Evolutionary conservation across 2,113 vertebrate genomes (phyloP).

Genomic region (Passer montanus): DNA sequence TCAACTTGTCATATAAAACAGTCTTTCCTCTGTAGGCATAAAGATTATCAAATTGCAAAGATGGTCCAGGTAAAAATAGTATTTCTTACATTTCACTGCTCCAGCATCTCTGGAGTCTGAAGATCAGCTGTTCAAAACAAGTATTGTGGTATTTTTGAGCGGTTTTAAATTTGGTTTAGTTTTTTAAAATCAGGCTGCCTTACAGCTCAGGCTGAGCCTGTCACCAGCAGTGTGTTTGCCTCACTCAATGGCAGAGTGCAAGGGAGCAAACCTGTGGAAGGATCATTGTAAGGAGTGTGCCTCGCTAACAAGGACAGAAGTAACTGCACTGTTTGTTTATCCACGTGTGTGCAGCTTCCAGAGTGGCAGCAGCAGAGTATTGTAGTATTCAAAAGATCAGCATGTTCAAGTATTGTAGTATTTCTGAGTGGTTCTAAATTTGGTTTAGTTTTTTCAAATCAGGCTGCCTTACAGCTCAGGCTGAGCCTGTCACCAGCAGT

Average conservation of each 20-base stretch:
- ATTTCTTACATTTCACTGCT: not conserved
- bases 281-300: fast-evolving
- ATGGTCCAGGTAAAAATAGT: not conserved
- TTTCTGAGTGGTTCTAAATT: not conserved
- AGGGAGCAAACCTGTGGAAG: not conserved
- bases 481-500: not conserved
- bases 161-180: not conserved
- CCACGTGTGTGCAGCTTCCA: not conserved
- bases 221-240: not conserved
- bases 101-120: not conserved
- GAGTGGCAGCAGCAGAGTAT: too few relatives aligned
- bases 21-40: not conserved
- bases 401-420: not conserved
- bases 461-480: not conserved
- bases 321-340: not conserved
- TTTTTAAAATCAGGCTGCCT: not conserved
- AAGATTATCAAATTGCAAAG: not conserved
- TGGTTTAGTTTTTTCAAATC: not conserved
- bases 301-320: not conserved
- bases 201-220: not conserved
- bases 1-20: not conserved
- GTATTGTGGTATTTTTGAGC: not conserved
- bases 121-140: not conserved
- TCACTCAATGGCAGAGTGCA: not conserved
- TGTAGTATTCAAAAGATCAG: too few relatives aligned